Conservation (phyloP, 1,140 invertebrate genomes). For the Bilobella aurantiaca region DNA sequence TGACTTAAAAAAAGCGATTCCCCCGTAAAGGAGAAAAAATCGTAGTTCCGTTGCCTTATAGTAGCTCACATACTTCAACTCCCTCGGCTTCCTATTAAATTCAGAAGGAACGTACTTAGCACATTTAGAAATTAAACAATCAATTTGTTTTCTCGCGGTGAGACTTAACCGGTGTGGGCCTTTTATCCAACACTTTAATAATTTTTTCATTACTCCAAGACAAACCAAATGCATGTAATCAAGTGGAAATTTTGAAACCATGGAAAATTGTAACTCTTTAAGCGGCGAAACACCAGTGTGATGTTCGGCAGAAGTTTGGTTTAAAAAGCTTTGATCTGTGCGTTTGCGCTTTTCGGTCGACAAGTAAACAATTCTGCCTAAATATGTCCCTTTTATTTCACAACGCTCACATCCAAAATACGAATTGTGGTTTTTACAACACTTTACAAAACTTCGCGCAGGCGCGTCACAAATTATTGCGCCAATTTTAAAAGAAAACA, state of each 20-base stretch:
- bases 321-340: background rate
- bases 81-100: too few relatives aligned
- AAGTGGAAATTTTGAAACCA: background rate
- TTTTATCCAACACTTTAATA: too few relatives aligned
- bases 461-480: slow-evolving; percentile 10
- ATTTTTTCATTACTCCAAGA: too few relatives aligned
- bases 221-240: background rate
- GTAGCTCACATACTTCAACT: too few relatives aligned
- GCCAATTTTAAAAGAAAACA: background rate
- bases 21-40: too few relatives aligned
- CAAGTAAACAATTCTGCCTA: background rate
- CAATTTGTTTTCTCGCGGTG: too few relatives aligned
- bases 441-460: slow-evolving; percentile 6
- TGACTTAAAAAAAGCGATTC: too few relatives aligned
- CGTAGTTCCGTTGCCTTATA: too few relatives aligned
- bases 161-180: too few relatives aligned
- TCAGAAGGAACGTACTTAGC: too few relatives aligned
- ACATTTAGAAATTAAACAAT: too few relatives aligned
- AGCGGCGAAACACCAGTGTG: background rate
- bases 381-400: background rate
- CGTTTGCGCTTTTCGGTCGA: background rate
- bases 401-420: slow-evolving; percentile 9
- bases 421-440: slow-evolving; percentile 1
- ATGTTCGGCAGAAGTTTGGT: background rate
- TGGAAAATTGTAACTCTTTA: background rate